Percentiles rank a stretch among this genome's conserved stretches.
Evolutionary conservation across 2,888 invertebrate genomes (phyloP).

Genomic region (Hemicrepidius hirtus): DNA sequence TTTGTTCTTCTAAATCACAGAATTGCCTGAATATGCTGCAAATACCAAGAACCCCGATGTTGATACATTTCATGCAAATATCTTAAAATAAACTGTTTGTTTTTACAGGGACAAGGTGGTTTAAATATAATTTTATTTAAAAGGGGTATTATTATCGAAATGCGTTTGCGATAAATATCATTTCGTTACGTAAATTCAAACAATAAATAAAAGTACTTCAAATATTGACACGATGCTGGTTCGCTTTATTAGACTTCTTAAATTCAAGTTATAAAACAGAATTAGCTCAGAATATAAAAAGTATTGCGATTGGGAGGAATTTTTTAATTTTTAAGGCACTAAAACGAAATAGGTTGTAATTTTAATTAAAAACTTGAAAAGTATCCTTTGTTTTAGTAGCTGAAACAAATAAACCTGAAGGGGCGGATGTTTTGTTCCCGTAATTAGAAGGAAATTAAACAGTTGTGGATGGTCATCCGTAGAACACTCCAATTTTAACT

Average conservation of each 20-base stretch:
- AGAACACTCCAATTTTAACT: conserved; percentile 65
- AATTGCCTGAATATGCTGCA: too few relatives aligned
- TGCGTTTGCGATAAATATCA: too few relatives aligned
- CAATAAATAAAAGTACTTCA: neutral
- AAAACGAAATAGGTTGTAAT: conserved; percentile 71
- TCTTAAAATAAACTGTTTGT: too few relatives aligned
- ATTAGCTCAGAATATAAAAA: conserved; percentile 52
- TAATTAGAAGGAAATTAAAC: conserved; percentile 71
- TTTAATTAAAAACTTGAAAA: conserved; percentile 72
- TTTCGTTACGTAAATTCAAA: neutral
- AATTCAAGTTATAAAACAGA: conserved; percentile 51
- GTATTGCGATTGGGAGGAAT: conserved; percentile 57
- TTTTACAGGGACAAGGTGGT: too few relatives aligned
- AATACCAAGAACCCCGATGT: too few relatives aligned
- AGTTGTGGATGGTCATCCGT: conserved; percentile 65
- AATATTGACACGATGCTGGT: conserved; percentile 12
- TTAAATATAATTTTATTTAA: too few relatives aligned
- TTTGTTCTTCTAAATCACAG: too few relatives aligned
- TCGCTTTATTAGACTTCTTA: conserved; percentile 49
- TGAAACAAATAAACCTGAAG: conserved; percentile 69
- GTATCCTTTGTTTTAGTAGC: conserved; percentile 71
- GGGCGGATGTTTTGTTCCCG: conserved; percentile 69
- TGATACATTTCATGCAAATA: too few relatives aligned
- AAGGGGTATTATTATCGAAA: too few relatives aligned
- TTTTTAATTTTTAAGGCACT: conserved; percentile 70